These are phyloP conservation scores for Brachionichthys hirsutus DNA, from an alignment of 2,113 vertebrate genomes.

Conservation along the genomic window DNA sequence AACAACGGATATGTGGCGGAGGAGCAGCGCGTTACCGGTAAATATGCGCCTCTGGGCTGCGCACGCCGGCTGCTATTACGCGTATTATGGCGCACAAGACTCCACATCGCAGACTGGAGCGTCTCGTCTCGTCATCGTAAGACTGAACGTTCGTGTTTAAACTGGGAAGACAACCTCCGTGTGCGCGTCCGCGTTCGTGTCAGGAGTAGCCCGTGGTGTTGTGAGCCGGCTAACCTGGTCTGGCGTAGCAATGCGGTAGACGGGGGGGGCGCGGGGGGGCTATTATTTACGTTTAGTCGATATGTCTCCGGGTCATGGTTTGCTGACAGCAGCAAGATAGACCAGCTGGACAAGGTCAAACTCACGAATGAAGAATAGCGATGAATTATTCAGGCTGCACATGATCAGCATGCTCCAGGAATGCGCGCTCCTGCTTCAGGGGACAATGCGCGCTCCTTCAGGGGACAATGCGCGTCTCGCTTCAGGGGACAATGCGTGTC, in stretches of 20 bases:
- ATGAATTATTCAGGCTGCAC: constrained; percentile 73
- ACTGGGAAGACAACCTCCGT: not conserved
- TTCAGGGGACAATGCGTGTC: not conserved
- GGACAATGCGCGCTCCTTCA: constrained; percentile 3
- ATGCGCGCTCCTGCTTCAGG: constrained; percentile 35
- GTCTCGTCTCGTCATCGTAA: not conserved
- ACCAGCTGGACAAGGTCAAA: constrained; percentile 62
- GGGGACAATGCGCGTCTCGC: too few species aligned
- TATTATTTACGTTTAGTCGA: constrained; percentile 68
- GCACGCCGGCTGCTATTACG: not conserved
- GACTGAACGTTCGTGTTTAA: too few species aligned
- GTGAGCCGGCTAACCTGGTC: constrained; percentile 10
- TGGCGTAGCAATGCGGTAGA: constrained; percentile 66
- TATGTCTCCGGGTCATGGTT: constrained; percentile 59
- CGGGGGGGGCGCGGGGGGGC: constrained; percentile 25
- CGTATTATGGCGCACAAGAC: not conserved
- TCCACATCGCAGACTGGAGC: not conserved
- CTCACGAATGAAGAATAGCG: constrained; percentile 49
- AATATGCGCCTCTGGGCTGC: not conserved
- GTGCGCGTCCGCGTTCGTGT: constrained; percentile 38
- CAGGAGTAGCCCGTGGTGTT: constrained; percentile 2
- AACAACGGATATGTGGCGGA: too few species aligned
- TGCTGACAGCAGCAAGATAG: constrained; percentile 64
- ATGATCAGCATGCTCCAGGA: constrained; percentile 44
- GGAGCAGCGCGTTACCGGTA: too few species aligned